Base-by-base conservation (phyloP, 2,113 vertebrate species). In the Tricholaema leucomelas region DNA sequence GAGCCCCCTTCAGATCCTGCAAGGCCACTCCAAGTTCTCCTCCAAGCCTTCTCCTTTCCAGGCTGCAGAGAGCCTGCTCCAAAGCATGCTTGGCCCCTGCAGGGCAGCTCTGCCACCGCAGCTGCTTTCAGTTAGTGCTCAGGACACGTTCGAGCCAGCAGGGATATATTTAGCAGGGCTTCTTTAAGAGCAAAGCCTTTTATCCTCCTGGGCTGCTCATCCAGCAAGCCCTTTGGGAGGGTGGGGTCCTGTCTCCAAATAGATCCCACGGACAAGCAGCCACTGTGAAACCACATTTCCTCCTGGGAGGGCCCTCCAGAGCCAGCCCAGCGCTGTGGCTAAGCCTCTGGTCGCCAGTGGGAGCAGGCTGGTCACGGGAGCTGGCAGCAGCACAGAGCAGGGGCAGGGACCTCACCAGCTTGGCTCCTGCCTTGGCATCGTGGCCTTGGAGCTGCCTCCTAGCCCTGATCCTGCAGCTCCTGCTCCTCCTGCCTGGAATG, bases 101-200 rank as follows among this genome's bases (percentile, higher is more conserved):
- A 92, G 24, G 87, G 94, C 92, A 90, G 94, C 84, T 91, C 88
- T 90, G 56, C 90, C 96, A 83, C 87, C 46, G 86, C 94, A 97
- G 96, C 95, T 97, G 97, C 96, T 97, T 97, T 92, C 61, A 95
- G 94, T 97, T 97, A 97, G 95, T 5, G 80, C 89, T 85, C 15
- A 79, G 75, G 89, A 93, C 95, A 96, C 96, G 94, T 96, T 92
- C 95, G 95, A 97, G 96, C 84, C 93, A 78, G 85, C 91, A 8
- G 97, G 87, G 86, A 90, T 97, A 97, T 97, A 97, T 97, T 97
- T 97, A 97, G 97, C 90, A 56, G 94, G 94, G 91, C 91, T 96
- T 93, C 97, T 97, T 82, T 91, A 96, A 95, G 95, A 97, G 96
- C 96, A 95, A 97, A 97, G 95, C 90, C 97, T 97, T 97, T 97